These are phyloP conservation scores for Ormia ochracea DNA, from an alignment of 2,888 invertebrate genomes.

Conservation along the genomic window DNA sequence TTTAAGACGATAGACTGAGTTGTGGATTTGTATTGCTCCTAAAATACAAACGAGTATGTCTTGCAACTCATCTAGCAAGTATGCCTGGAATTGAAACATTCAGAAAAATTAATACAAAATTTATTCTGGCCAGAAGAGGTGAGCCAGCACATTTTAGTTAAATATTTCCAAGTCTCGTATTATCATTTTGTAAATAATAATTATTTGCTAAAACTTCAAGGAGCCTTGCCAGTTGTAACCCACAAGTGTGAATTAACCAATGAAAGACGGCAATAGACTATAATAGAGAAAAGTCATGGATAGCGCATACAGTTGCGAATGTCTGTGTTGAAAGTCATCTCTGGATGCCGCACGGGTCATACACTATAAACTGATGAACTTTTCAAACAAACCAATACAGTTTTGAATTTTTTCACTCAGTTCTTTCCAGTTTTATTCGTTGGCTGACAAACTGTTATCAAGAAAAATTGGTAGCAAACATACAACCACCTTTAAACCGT, in stretches of 20 bases:
- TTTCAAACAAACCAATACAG: slow-evolving; percentile 44
- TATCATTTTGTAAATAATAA: neutral
- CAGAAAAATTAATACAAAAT: too few relatives aligned
- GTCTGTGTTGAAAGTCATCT: slow-evolving; percentile 46
- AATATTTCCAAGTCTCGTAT: neutral
- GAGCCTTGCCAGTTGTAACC: slow-evolving; percentile 5
- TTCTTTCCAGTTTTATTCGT: neutral
- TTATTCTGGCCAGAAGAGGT: too few relatives aligned
- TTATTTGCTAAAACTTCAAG: neutral
- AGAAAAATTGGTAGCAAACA: slow-evolving; percentile 55
- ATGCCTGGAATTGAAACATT: too few relatives aligned
- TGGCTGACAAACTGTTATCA: slow-evolving; percentile 57
- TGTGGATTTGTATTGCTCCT: too few relatives aligned
- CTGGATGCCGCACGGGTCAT: slow-evolving; percentile 45
- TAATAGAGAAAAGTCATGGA: slow-evolving; percentile 41
- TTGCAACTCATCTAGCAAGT: too few relatives aligned
- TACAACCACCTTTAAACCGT: slow-evolving; percentile 52
- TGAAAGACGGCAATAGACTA: slow-evolving; percentile 54
- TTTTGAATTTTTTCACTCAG: neutral
- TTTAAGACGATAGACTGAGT: too few relatives aligned
- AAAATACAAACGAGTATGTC: too few relatives aligned
- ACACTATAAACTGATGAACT: slow-evolving; percentile 63
- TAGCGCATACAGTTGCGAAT: neutral
- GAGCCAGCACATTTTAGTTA: too few relatives aligned
- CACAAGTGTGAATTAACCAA: slow-evolving; percentile 47